phyloP scores from a whole-genome alignment of 2,888 invertebrate species.

The Oscheius sp. region DNA sequence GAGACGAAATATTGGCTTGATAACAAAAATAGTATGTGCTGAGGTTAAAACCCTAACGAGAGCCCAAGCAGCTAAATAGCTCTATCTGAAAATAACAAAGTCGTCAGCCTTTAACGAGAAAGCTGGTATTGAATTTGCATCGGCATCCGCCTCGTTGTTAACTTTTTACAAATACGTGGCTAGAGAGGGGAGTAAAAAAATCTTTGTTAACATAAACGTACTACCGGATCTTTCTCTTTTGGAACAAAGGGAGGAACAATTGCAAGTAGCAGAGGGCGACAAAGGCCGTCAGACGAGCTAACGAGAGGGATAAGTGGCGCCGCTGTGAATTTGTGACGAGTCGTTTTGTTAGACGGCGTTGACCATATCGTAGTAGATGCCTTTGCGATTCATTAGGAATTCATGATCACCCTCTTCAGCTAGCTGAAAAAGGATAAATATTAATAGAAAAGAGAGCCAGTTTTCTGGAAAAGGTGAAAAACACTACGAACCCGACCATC shows the following conservation, averaged over 20 bases:
- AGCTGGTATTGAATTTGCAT: too few species aligned
- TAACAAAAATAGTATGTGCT: not conserved
- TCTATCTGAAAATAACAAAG: too few species aligned
- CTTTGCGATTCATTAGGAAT: slow-evolving; percentile 57
- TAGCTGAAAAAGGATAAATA: slow-evolving; percentile 33
- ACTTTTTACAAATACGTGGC: too few species aligned
- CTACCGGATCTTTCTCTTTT: not conserved
- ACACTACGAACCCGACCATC: slow-evolving; percentile 67
- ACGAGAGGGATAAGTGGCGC: slow-evolving; percentile 25
- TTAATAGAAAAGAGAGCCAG: too few species aligned
- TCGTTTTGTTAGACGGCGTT: not conserved
- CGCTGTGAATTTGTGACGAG: slow-evolving; percentile 7
- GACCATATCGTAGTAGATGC: slow-evolving; percentile 45
- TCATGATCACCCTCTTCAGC: slow-evolving; percentile 60
- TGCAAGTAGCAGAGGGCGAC: not conserved
- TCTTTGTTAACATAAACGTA: too few species aligned
- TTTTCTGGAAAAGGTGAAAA: not conserved
- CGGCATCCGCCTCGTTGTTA: too few species aligned
- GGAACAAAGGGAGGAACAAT: not conserved
- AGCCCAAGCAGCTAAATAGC: not conserved
- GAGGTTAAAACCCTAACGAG: not conserved
- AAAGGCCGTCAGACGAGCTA: slow-evolving; percentile 18
- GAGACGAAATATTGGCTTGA: too few species aligned
- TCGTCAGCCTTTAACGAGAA: too few species aligned
- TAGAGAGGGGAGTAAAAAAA: too few species aligned